Conservation (phyloP, 2,888 invertebrate genomes). For the Rhingia campestris region DNA sequence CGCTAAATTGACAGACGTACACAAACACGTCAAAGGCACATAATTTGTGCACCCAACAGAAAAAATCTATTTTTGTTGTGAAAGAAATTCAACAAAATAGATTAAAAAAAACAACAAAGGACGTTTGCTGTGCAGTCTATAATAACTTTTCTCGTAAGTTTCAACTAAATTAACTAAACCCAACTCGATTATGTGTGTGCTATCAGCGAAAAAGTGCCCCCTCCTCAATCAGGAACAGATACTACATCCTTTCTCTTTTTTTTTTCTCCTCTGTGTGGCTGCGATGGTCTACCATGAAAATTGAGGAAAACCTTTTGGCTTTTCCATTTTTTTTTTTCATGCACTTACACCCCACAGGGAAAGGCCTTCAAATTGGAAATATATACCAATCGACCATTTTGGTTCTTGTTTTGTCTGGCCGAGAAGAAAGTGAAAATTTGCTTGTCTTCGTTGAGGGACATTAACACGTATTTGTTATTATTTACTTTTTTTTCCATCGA, state of each 20-base stretch:
- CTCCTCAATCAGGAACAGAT: background rate
- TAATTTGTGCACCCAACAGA: constrained; percentile 28
- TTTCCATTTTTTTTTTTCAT: constrained; percentile 12
- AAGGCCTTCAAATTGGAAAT: constrained; percentile 9
- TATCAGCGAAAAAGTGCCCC: background rate
- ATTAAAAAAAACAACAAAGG: constrained; percentile 35
- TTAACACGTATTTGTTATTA: constrained; percentile 45
- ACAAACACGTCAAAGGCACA: constrained; percentile 54
- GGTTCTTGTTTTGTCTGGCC: background rate
- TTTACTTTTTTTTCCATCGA: constrained; percentile 22
- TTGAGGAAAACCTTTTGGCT: background rate
- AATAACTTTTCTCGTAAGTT: constrained; percentile 52
- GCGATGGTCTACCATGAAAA: constrained; percentile 3
- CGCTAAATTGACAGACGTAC: constrained; percentile 65
- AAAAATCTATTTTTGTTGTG: constrained; percentile 70
- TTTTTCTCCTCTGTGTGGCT: background rate
- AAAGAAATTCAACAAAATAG: constrained; percentile 44
- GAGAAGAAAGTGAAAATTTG: constrained; percentile 54
- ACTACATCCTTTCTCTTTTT: constrained; percentile 59
- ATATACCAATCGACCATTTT: background rate
- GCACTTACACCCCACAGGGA: background rate
- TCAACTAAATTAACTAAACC: constrained; percentile 7
- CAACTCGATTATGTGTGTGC: background rate
- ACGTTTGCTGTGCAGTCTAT: constrained; percentile 48
- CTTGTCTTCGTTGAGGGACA: background rate